Conservation (phyloP, 1,140 invertebrate species). For the Bombus haemorrhoidalis region DNA sequence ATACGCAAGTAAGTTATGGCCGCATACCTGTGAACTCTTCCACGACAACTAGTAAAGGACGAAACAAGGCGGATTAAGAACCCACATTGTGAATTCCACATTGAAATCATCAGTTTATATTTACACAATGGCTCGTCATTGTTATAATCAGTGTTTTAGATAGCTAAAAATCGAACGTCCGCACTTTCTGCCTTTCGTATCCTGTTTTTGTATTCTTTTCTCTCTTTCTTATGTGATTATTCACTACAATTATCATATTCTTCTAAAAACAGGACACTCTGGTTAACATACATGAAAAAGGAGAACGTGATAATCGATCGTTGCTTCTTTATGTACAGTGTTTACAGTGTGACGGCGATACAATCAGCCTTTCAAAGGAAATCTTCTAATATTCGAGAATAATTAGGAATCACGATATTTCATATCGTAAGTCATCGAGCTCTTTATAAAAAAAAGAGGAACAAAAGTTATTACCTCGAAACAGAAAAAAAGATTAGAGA, state of each 20-base stretch:
- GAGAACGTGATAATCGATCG: constrained; percentile 39
- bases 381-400: constrained; percentile 6
- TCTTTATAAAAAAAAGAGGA: not conserved
- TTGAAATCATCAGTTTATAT: constrained; percentile 81
- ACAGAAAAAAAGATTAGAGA: not conserved
- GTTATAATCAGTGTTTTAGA: constrained; percentile 48
- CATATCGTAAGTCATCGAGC: constrained; percentile 30
- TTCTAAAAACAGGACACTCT: constrained; percentile 49
- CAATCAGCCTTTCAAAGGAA: constrained; percentile 45
- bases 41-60: constrained; percentile 83
- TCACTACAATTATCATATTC: constrained; percentile 43
- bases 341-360: constrained; percentile 60
- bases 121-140: constrained; percentile 73
- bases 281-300: constrained; percentile 61
- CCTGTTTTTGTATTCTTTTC: not conserved
- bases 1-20: constrained; percentile 44
- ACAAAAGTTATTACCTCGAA: not conserved
- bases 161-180: constrained; percentile 54
- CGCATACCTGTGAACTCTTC: constrained; percentile 84
- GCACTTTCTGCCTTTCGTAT: not conserved
- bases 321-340: constrained; percentile 64
- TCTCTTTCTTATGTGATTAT: constrained; percentile 13
- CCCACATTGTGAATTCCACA: constrained; percentile 76
- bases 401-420: constrained; percentile 10
- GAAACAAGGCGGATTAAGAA: constrained; percentile 74